A percentile compares a stretch with the other conserved stretches of the same genome.
Evolutionary conservation across 2,113 vertebrate species (phyloP).

Genomic region (Paralichthys olivaceus): DNA sequence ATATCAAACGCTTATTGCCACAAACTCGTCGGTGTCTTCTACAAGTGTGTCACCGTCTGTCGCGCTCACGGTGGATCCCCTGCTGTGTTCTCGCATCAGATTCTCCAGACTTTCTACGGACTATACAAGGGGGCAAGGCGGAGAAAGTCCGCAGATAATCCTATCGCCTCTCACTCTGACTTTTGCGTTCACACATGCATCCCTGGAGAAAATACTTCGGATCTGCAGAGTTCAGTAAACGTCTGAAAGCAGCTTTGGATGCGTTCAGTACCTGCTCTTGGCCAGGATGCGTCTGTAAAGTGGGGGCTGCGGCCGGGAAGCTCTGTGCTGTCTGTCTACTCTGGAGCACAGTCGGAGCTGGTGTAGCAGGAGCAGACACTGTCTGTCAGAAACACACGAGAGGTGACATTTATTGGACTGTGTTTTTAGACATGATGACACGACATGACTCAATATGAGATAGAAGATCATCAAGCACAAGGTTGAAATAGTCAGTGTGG

Average conservation of each 20-base stretch:
- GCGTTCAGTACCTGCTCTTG: slow-evolving; percentile 69
- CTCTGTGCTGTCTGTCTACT: slow-evolving; percentile 60
- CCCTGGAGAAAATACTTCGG: too few relatives aligned
- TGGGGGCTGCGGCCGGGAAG: slow-evolving; percentile 55
- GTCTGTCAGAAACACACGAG: slow-evolving; percentile 69
- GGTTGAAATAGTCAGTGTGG: slow-evolving; percentile 14
- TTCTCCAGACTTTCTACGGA: too few relatives aligned
- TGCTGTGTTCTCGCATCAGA: too few relatives aligned
- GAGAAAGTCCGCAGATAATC: too few relatives aligned
- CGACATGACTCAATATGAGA: not conserved
- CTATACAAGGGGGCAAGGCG: too few relatives aligned
- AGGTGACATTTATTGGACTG: slow-evolving; percentile 4
- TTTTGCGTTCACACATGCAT: too few relatives aligned
- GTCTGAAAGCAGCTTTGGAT: not conserved
- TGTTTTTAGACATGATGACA: not conserved
- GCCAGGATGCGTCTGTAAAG: slow-evolving; percentile 53
- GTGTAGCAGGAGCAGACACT: slow-evolving; percentile 70
- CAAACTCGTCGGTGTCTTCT: too few relatives aligned
- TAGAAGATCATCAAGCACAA: not conserved
- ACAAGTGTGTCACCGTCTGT: too few relatives aligned
- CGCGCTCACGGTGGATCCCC: too few relatives aligned
- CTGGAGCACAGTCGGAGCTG: slow-evolving; percentile 57
- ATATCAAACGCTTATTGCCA: too few relatives aligned
- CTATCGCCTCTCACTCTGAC: too few relatives aligned
- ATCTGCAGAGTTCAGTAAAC: too few relatives aligned